These are phyloP conservation scores for Thalassarche chlororhynchos DNA, from an alignment of 2,113 vertebrate genomes.

Conservation along the genomic window DNA sequence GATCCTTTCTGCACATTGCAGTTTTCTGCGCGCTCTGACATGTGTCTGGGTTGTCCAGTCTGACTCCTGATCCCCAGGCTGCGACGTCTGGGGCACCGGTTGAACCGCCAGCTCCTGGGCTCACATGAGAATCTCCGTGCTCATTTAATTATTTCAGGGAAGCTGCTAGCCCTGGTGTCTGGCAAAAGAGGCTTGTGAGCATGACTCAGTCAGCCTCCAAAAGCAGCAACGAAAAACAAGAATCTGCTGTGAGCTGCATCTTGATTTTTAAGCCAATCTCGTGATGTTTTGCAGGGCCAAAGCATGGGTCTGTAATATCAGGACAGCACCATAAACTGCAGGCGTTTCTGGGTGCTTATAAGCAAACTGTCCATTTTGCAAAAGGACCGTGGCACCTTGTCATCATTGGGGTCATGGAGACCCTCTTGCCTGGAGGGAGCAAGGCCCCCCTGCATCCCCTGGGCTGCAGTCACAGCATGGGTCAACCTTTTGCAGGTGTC, in stretches of 20 bases:
- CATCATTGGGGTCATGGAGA: neutral
- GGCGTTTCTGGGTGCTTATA: accelerated
- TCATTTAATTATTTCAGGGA: neutral
- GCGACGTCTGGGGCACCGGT: neutral
- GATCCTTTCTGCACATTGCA: neutral
- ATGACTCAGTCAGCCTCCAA: constrained; percentile 66
- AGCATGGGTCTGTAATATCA: neutral
- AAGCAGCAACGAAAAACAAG: constrained; percentile 30
- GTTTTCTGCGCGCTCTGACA: accelerated
- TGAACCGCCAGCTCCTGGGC: accelerated
- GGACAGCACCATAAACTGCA: neutral
- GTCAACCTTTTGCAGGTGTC: too few relatives aligned
- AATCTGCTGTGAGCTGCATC: constrained; percentile 56
- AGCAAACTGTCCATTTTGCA: neutral
- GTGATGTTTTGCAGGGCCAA: neutral
- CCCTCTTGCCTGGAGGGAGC: neutral
- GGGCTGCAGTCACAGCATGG: neutral
- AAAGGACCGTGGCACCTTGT: accelerated
- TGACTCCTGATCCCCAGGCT: neutral
- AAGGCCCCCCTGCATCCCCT: neutral
- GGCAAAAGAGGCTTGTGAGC: constrained; percentile 54
- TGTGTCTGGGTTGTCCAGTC: accelerated
- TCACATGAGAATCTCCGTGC: neutral
- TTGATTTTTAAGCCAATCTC: constrained; percentile 28
- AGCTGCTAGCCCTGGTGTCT: constrained; percentile 43